A percentile compares a stretch with the other conserved stretches of the same genome.
phyloP scores from a whole-genome alignment of 2,113 vertebrate species.

The Corynorhinus townsendii region DNA sequence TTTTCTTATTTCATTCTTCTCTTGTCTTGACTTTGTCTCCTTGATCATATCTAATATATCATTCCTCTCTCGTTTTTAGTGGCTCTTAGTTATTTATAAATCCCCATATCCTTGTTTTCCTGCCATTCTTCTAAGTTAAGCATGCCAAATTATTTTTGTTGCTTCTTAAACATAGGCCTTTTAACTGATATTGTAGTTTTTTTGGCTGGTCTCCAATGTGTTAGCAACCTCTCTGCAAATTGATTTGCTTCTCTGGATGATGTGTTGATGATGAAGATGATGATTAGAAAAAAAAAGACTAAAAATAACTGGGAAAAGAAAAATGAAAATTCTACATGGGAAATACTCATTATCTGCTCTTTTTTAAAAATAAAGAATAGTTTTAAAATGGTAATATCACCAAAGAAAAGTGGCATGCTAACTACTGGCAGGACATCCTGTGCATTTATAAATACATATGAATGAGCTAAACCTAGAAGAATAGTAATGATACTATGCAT shows the following conservation, averaged over 20 bases:
- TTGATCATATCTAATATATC: not conserved
- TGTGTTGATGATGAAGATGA: not conserved
- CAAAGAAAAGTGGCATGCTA: not conserved
- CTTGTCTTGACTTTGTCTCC: not conserved
- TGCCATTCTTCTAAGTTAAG: constrained; percentile 23
- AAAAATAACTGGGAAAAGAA: not conserved
- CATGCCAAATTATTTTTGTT: constrained; percentile 23
- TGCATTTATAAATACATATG: not conserved
- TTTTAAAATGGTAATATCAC: not conserved
- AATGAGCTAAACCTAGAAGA: not conserved
- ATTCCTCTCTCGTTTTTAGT: not conserved
- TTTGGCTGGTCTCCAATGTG: not conserved
- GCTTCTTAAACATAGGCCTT: constrained; percentile 10
- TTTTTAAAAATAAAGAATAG: not conserved
- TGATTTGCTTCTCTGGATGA: not conserved
- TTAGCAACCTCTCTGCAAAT: not conserved
- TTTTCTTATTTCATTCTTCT: not conserved
- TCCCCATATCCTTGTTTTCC: constrained; percentile 22
- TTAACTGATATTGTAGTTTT: not conserved
- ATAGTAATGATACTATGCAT: not conserved
- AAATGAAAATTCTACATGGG: not conserved
- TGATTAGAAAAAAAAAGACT: not conserved
- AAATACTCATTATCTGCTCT: not conserved
- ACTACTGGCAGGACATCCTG: not conserved
- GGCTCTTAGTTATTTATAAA: constrained; percentile 38